Evolutionary conservation across 2,888 invertebrate species (phyloP), one percentile per base, ranked within the genome.

Genomic region (Athalia cordata): DNA sequence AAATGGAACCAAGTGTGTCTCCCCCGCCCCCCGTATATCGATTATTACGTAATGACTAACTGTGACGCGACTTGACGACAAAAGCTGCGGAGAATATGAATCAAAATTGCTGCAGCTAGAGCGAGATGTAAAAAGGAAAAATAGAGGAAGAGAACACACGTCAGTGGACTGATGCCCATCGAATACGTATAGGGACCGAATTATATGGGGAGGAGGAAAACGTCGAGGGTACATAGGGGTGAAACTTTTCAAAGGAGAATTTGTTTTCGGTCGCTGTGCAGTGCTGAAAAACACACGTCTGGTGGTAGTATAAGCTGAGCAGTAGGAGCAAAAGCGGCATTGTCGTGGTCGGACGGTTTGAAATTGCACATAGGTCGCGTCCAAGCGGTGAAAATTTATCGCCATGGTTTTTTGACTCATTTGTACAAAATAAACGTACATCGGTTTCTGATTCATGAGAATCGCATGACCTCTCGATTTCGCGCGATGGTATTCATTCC

Each of bases 1-100:
- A 29, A 29, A 29, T 29, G 29, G 29, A 29, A 29, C 29, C 29
- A 29, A 29, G 29, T 29, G 29, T 29, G 29, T 2, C 29, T 2
- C 29, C 29, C 29, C 29, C 29, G 1, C 29, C 29, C 29, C 29
- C 29, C 29, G 1, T 13, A 59, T 72, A 72, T 72, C 72, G 72
- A 72, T 72, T 72, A 72, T 72, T 72, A 59, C 43, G 72, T 59
- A 72, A 57, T 72, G 72, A 59, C 72, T 72, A 72, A 72, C 72
- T 72, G 68, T 8, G 64, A 11, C 59, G 59, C 59, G 59, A 5
- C 5, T 11, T 13, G 55, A 9, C 68, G 68, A 68, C 68, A 68
- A 57, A 72, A 59, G 72, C 72, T 72, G 72, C 57, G 59, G 59
- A 57, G 59, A 72, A 72, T 29, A 29, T 29, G 29, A 29, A 29